Evolutionary conservation across 2,797 vertebrate genomes (phyloP), one percentile per base, ranked within the genome.

Genomic region (Peromyscus melanophrys): DNA sequence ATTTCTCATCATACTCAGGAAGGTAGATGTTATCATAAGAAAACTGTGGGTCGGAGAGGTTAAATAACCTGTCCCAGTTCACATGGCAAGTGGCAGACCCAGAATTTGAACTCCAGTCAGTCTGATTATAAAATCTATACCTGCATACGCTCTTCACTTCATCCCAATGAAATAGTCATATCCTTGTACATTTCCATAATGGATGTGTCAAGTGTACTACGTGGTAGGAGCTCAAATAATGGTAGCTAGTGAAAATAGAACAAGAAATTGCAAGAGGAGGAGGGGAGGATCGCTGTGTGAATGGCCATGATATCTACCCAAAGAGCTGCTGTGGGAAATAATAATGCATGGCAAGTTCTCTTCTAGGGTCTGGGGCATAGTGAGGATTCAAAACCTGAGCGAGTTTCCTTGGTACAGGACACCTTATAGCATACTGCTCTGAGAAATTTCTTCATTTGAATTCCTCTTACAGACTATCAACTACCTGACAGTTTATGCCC

Each of bases 71-170:
- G 65, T 88, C 78, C 78, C 65, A 61, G 46, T 92, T 93, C 89
- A 81, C 91, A 57, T 37, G 67, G 75, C 86, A 93, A 97, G 63
- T 67, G 92, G 76, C n/a, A 96, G 80, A 94, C 71, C 86, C 43
- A 81, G 80, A 80, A 92, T 96, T 97, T 94, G 94, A 96, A 97
- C 78, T 94, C 69, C n/a, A 67, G 59, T 69, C 84, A 81, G 16
- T 83, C 34, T 96, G 94, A 93, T 87, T 93, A 96, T 89, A 96
- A 97, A 96, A 97, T 94, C 77, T 80, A 59, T 82, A 95, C 94
- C 19, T 73, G 55, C 57, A 43, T 55, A 31, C 11, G 8, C 40
- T 95, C 91, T 87, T 95, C 23, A 52, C 23, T 92, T 90, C 65
- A 55, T 77, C 76, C 57, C 77, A 65, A 43, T 94, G 43, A 96